Conservation (phyloP, 2,113 vertebrate species). For the Bothrops jararaca region DNA sequence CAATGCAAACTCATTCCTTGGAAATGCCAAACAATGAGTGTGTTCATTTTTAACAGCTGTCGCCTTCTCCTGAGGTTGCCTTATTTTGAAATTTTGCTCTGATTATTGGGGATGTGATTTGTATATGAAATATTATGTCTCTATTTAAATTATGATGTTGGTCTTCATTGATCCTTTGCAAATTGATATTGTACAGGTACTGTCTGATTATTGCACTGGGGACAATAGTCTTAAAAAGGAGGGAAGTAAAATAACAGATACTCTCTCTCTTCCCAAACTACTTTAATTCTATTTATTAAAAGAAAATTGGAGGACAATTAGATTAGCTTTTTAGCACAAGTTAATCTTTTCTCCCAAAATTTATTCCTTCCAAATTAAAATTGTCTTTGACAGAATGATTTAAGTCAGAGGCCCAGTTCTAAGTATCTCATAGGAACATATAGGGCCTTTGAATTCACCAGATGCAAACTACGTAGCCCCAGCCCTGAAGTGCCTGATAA, state of each 20-base stretch:
- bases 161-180: background rate
- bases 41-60: background rate
- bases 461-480: background rate
- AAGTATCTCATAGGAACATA: background rate
- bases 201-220: background rate
- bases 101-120: background rate
- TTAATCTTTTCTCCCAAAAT: background rate
- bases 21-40: background rate
- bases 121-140: background rate
- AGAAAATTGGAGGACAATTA: background rate
- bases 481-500: background rate
- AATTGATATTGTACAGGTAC: background rate
- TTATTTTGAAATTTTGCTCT: background rate
- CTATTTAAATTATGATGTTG: background rate
- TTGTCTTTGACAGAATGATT: background rate
- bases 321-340: background rate
- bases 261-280: background rate
- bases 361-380: background rate
- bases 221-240: background rate
- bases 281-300: background rate
- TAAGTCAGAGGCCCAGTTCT: background rate
- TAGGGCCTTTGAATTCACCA: background rate
- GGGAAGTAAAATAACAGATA: background rate
- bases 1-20: constrained; percentile 12
- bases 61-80: background rate